phyloP scores from a whole-genome alignment of 2,888 invertebrate genomes.

The Eulithis testata region DNA sequence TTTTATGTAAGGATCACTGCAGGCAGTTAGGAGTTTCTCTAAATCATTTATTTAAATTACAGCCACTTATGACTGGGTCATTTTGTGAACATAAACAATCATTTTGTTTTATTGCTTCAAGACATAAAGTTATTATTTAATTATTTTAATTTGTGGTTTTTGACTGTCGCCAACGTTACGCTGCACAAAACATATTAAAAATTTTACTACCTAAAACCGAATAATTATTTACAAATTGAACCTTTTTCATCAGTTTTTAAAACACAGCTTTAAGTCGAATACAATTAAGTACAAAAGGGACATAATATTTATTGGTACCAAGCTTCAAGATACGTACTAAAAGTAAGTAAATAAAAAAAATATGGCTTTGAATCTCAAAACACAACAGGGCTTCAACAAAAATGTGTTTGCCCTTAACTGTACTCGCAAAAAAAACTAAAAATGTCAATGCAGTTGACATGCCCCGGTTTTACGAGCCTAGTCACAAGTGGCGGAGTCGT shows the following conservation, averaged over 20 bases:
- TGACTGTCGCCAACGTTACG: neutral
- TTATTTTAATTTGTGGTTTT: neutral
- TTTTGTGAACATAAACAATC: neutral
- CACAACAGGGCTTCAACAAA: neutral
- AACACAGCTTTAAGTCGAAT: constrained; percentile 17
- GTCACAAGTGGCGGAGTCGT: constrained; percentile 61
- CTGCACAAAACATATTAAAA: neutral
- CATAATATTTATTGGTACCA: no score
- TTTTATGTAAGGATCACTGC: constrained; percentile 58
- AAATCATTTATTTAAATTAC: constrained; percentile 29
- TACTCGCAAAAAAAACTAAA: constrained; percentile 34
- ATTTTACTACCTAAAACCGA: constrained; percentile 10
- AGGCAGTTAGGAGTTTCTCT: constrained; percentile 53
- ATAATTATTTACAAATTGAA: constrained; percentile 12
- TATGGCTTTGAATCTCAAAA: neutral
- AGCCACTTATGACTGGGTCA: constrained; percentile 21
- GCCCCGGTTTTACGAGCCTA: constrained; percentile 56
- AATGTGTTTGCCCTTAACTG: constrained; percentile 10
- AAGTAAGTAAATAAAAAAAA: neutral
- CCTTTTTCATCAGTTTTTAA: neutral
- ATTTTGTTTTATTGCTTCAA: neutral
- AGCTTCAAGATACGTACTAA: neutral
- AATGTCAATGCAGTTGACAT: constrained; percentile 40
- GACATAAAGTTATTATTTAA: neutral
- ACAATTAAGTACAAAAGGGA: constrained; percentile 3